Conservation (phyloP, 2,888 invertebrate species). For the Cantharis rustica region DNA sequence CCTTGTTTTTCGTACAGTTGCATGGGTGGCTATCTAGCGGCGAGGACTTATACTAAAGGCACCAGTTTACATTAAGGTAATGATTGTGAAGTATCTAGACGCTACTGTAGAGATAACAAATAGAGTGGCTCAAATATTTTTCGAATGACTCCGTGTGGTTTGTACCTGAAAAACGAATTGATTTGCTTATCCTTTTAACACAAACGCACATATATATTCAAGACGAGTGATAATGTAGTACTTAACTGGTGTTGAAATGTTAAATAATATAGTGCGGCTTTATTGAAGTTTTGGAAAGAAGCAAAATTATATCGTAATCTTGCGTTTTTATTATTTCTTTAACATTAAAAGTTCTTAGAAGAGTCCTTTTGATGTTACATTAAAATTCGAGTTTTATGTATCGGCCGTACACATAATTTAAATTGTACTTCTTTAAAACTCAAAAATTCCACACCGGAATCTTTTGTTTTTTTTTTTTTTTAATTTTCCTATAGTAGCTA, state of each 20-base stretch:
- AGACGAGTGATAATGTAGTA: conserved; percentile 53
- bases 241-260: conserved; percentile 56
- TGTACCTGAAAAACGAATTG: conserved; percentile 33
- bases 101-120: conserved; percentile 55
- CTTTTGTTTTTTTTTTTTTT: neutral
- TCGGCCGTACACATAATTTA: neutral
- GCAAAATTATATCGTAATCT: conserved; percentile 26
- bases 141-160: conserved; percentile 8
- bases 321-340: conserved; percentile 22
- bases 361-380: neutral
- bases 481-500: neutral
- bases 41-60: conserved; percentile 48
- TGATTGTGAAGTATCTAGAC: conserved; percentile 44
- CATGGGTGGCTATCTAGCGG: conserved; percentile 55
- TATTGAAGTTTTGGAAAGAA: conserved; percentile 38
- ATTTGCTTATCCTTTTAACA: conserved; percentile 49
- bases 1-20: neutral
- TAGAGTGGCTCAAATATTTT: conserved; percentile 40
- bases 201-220: conserved; percentile 44
- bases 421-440: neutral
- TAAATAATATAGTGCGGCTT: conserved; percentile 50
- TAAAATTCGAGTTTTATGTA: neutral
- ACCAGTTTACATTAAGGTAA: conserved; percentile 53
- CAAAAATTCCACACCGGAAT: neutral
- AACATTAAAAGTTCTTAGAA: conserved; percentile 22